Base-by-base conservation (phyloP, 2,888 invertebrate genomes). In the Apantesis nais region DNA sequence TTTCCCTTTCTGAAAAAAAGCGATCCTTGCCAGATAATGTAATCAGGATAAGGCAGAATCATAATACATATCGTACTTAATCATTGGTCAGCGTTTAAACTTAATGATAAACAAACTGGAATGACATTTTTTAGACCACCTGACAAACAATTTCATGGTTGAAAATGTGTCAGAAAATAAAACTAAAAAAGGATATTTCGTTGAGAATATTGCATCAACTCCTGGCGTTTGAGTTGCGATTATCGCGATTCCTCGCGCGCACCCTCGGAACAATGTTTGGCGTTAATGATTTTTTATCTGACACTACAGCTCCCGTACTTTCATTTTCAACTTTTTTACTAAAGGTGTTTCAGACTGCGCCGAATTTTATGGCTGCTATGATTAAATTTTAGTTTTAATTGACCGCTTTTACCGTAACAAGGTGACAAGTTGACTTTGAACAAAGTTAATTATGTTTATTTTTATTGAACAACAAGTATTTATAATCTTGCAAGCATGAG, bases 171-270 rank as follows among this genome's bases (percentile, higher is more conserved):
- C 19, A 63, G 29, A 41, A 63, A 63, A 16, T 19, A 4, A n/a
- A 63, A 41, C 31, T 29, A 29, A 29, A 25, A 34, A n/a, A 39
- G 58, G 25, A 58, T 39, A 55, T 55, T 58, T 39, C 14, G 25
- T 31, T 60, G 66, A 41, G 41, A 60, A 55, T 58, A 66, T 41
- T 68, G 39, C 52, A 34, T 29, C 29, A 44, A 52, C 62, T 65
- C 73, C 22, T 61, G 48, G 77, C 78, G 84, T 86, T 86, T 84
- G 85, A 82, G 75, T 81, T 74, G 82, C 78, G 86, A 87, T 87
- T 80, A 88, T 86, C 83, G 79, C 86, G 83, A 85, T 85, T 84
- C 85, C 75, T 71, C 70, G 81, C 52, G 34, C 64, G 22, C 14
- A n/a, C 5, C 31, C 19, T 22, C 12, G 78, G 72, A 78, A 82